Evolutionary conservation across 2,113 vertebrate genomes (phyloP).

Genomic region (Syngnathus floridae): DNA sequence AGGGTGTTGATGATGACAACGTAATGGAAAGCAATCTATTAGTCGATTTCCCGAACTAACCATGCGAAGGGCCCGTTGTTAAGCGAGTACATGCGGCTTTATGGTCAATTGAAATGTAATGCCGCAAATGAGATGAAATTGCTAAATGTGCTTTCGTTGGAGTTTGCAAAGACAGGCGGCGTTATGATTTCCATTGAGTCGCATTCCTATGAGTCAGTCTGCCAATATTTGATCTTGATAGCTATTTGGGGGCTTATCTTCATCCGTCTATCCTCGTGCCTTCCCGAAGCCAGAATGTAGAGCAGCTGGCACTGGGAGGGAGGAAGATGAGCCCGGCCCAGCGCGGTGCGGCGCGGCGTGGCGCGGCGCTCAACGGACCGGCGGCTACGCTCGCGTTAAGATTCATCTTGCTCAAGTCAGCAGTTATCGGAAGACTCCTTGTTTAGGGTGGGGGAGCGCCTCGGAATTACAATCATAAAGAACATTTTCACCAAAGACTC

Average conservation of each 20-base stretch:
- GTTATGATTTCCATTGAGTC: neutral
- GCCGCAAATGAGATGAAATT: slow-evolving; percentile 13
- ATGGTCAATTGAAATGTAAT: neutral
- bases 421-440: neutral
- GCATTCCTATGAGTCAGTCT: neutral
- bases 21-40: neutral
- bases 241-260: neutral
- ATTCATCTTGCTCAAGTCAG: neutral
- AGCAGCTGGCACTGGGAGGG: neutral
- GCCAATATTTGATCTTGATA: slow-evolving; percentile 2
- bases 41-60: neutral
- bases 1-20: neutral
- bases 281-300: neutral
- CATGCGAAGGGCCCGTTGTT: neutral
- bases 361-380: neutral
- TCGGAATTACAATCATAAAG: neutral
- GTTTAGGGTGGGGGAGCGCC: neutral
- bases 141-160: neutral
- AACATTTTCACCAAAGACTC: neutral
- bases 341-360: neutral
- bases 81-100: neutral
- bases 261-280: neutral
- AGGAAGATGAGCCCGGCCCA: no score
- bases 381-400: neutral
- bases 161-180: neutral